These are phyloP conservation scores for Drosophila subpulchrella DNA, from an alignment of 1,140 invertebrate species.

Conservation along the genomic window DNA sequence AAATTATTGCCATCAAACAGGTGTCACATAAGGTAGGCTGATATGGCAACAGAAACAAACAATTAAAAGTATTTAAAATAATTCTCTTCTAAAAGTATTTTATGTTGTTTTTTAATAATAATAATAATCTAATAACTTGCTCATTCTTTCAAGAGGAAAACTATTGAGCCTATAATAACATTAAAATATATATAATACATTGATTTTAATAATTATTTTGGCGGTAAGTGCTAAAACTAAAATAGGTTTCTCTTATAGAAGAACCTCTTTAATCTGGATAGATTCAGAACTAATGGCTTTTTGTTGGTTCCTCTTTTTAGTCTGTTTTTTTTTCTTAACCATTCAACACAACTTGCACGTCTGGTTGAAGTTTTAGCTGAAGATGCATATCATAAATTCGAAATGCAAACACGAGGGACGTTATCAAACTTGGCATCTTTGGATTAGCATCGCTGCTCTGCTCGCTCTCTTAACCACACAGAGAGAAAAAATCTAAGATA, in stretches of 20 bases:
- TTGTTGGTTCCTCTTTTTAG: not conserved
- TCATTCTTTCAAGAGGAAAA: no score
- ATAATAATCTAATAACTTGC: no score
- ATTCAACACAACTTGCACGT: not conserved
- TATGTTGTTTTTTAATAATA: no score
- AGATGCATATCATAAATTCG: slow-evolving; percentile 46
- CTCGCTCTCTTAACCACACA: not conserved
- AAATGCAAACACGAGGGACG: slow-evolving; percentile 32
- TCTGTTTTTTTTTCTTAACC: not conserved
- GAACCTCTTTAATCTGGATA: not conserved
- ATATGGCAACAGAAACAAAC: not conserved
- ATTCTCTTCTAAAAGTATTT: not conserved
- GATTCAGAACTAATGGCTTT: not conserved
- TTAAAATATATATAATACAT: no score
- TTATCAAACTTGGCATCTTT: slow-evolving; percentile 32
- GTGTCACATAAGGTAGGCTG: not conserved
- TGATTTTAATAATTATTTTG: no score
- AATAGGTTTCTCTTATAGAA: not conserved
- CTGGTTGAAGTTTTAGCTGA: slow-evolving; percentile 25
- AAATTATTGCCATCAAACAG: not conserved
- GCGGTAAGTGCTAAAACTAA: not conserved
- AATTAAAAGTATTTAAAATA: not conserved
- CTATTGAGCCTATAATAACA: no score
- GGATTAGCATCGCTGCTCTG: slow-evolving; percentile 18
- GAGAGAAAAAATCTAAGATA: not conserved